Evolutionary conservation across 2,888 invertebrate species (phyloP), one percentile per base, ranked within the genome.

Genomic region (Drosophila monieri): DNA sequence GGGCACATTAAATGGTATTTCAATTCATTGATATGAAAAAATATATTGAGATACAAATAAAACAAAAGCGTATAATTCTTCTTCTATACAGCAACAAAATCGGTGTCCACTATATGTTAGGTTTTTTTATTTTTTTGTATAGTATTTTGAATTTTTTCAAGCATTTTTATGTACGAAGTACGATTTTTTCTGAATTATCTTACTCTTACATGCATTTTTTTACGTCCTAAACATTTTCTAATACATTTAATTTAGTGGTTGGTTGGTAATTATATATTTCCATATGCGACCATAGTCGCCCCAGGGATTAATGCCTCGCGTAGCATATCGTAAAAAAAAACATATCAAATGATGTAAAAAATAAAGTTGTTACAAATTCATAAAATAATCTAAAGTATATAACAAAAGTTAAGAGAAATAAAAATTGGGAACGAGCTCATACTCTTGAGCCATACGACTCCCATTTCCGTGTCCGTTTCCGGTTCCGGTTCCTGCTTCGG

Each of bases 181-280:
- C 47, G 53, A 54, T 61, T 44, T 65, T 65, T 41, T 43, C 9
- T 49, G 57, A 66, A 61, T 55, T 85, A 77, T 83, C 83, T 80
- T 85, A 85, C 72, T 76, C 41, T 75, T 80, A 80, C 44, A 74
- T 71, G 76, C 71, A 66, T 67, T 55, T 56, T 27, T 27, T 74
- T 78, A 80, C 58, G 64, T 69, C 73, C 85, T 87, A 87, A 78
- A 78, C 73, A 87, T 84, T 84, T 85, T 87, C 88, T 85, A 83
- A 79, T 88, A 88, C 76, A 76, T 79, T 80, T 80, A 69, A 72
- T 75, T 85, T 73, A 58, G 51, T 44, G 60, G 49, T 72, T 59
- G 58, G 55, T 56, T 43, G 53, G 37, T 57, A 66, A 73, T 39
- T 71, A 69, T 49, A 35, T 9, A 15, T 51, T 39, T 37, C 39